Evolutionary conservation across 2,113 vertebrate species (phyloP).

Genomic region (Caretta caretta): DNA sequence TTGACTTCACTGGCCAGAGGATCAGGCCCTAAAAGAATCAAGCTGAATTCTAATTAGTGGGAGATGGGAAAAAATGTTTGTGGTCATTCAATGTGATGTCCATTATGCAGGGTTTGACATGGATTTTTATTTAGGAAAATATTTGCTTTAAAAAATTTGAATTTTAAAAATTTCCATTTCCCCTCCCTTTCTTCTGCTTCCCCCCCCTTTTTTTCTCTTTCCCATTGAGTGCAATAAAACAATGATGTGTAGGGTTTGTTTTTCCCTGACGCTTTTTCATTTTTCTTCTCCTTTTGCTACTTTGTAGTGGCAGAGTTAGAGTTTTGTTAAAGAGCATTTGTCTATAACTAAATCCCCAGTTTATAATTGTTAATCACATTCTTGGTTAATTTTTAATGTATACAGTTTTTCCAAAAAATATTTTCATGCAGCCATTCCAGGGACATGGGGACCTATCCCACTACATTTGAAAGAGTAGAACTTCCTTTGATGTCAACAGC

Average conservation of each 20-base stretch:
- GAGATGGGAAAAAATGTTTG: not conserved
- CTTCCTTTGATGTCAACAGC: not conserved
- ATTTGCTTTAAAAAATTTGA: not conserved
- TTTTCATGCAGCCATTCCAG: no score
- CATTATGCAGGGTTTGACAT: not conserved
- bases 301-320: not conserved
- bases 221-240: not conserved
- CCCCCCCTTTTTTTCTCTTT: not conserved
- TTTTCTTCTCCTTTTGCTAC: not conserved
- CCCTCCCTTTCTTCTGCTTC: not conserved
- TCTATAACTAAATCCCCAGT: no score
- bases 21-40: not conserved
- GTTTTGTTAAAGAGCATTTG: no score
- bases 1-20: not conserved
- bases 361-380: no score
- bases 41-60: not conserved
- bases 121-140: not conserved
- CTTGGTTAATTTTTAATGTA: no score
- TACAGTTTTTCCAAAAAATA: no score
- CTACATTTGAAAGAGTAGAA: not conserved
- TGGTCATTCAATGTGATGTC: not conserved
- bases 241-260: not conserved
- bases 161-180: not conserved
- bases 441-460: no score
- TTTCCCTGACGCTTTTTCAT: no score